Conservation (phyloP, 2,113 vertebrate species). For the Vulpes lagopus region DNA sequence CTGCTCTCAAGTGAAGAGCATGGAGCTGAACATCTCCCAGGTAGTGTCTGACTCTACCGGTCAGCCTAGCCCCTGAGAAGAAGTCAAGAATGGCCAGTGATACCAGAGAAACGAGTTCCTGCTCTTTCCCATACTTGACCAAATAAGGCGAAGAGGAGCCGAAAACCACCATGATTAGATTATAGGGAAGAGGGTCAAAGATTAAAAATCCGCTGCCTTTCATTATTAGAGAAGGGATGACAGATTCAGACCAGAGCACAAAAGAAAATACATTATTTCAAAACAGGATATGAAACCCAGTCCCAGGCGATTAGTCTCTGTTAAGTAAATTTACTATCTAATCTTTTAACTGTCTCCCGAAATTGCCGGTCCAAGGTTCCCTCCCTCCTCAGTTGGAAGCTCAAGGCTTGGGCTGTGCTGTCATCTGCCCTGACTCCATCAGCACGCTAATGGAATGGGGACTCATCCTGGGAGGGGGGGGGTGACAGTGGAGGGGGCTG, state of each 20-base stretch:
- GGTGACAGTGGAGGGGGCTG: not conserved
- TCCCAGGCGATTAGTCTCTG: constrained; percentile 88
- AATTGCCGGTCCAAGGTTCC: constrained; percentile 83
- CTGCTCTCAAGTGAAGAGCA: not conserved
- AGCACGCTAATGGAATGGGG: not conserved
- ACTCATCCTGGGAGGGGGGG: not conserved
- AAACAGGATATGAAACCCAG: constrained; percentile 93
- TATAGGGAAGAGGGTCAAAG: constrained; percentile 88
- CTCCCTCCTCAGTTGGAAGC: constrained; percentile 73
- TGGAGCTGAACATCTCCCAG: not conserved
- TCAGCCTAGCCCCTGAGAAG: not conserved
- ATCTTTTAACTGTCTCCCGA: constrained; percentile 89
- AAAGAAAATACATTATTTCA: constrained; percentile 90
- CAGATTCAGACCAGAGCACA: constrained; percentile 92
- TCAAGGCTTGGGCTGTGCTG: not conserved
- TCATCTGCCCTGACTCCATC: constrained; percentile 34
- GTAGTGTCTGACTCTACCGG: not conserved
- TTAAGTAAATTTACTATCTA: constrained; percentile 91
- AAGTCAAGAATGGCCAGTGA: not conserved
- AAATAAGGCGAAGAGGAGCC: constrained; percentile 85
- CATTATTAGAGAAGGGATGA: constrained; percentile 90
- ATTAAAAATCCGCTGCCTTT: constrained; percentile 91
- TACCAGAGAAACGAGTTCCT: not conserved
- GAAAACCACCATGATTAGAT: constrained; percentile 88
- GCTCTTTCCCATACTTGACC: constrained; percentile 78